These are phyloP conservation scores for Prolemur simus DNA, from an alignment of 2,113 vertebrate genomes.

Conservation along the genomic window DNA sequence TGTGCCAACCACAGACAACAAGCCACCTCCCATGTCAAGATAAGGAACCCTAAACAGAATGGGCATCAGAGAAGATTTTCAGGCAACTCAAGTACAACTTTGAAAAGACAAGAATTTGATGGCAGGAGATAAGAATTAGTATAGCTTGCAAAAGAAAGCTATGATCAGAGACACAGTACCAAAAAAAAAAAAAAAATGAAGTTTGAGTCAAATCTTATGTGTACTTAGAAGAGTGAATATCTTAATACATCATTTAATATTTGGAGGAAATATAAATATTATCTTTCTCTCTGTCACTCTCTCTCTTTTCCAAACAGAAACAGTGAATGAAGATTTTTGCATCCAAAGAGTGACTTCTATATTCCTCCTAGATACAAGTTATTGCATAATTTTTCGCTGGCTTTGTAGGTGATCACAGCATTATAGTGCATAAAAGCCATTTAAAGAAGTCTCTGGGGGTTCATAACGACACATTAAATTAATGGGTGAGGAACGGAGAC, in stretches of 20 bases:
- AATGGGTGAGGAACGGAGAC: not conserved
- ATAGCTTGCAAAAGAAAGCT: not conserved
- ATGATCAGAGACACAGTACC: not conserved
- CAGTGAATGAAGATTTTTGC: not conserved
- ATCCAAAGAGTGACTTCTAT: not conserved
- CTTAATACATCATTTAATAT: not conserved
- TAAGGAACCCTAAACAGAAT: rapidly evolving
- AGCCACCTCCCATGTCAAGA: not conserved
- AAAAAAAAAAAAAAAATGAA: not conserved
- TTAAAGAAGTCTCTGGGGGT: not conserved
- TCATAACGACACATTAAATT: not conserved
- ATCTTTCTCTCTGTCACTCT: not conserved
- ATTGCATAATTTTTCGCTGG: not conserved
- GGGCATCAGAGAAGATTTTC: not conserved
- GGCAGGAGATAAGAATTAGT: rapidly evolving
- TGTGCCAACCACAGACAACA: too few relatives aligned
- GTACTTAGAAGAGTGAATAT: too few relatives aligned
- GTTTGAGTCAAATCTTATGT: not conserved
- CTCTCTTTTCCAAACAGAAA: not conserved
- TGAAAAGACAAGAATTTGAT: too few relatives aligned
- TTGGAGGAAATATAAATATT: not conserved
- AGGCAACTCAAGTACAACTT: not conserved
- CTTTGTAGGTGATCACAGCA: not conserved
- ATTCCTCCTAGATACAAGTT: not conserved
- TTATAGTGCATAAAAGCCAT: not conserved